Evolutionary conservation across 2,113 vertebrate genomes (phyloP).

Genomic region (Pantherophis guttatus): DNA sequence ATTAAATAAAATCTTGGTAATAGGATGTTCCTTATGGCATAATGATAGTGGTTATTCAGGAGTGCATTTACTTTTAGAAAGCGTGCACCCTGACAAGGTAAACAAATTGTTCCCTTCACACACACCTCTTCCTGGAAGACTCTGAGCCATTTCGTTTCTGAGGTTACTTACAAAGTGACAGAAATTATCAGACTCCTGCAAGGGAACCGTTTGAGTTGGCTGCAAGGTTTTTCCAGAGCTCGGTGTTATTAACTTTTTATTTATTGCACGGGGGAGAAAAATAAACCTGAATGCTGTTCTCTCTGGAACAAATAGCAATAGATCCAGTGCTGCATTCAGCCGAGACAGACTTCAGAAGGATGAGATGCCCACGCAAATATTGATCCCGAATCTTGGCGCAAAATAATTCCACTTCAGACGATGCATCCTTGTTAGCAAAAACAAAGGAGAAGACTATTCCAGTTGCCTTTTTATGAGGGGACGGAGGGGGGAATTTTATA

Average conservation of each 20-base stretch:
- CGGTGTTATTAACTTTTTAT: not conserved
- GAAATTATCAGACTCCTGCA: not conserved
- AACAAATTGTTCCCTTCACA: not conserved
- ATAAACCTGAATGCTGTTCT: not conserved
- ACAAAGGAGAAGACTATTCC: too few species aligned
- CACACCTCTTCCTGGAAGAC: not conserved
- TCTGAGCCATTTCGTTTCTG: not conserved
- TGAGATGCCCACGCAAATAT: not conserved
- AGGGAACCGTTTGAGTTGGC: not conserved
- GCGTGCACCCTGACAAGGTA: not conserved
- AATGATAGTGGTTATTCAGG: constrained; percentile 8
- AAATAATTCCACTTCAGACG: not conserved
- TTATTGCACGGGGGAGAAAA: not conserved
- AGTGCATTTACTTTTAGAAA: not conserved
- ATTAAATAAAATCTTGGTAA: constrained; percentile 40
- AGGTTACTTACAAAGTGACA: not conserved
- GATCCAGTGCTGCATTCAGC: not conserved
- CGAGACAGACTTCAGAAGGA: not conserved
- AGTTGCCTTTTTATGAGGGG: not conserved
- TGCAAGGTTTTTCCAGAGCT: not conserved
- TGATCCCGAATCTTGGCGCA: not conserved
- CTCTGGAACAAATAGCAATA: not conserved
- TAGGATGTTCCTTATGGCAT: constrained; percentile 19
- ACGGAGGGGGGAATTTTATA: not conserved
- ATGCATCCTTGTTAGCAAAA: not conserved